Evolutionary conservation across 2,888 invertebrate species (phyloP), one percentile per base, ranked within the genome.

Genomic region (Tryphoninae sp.): DNA sequence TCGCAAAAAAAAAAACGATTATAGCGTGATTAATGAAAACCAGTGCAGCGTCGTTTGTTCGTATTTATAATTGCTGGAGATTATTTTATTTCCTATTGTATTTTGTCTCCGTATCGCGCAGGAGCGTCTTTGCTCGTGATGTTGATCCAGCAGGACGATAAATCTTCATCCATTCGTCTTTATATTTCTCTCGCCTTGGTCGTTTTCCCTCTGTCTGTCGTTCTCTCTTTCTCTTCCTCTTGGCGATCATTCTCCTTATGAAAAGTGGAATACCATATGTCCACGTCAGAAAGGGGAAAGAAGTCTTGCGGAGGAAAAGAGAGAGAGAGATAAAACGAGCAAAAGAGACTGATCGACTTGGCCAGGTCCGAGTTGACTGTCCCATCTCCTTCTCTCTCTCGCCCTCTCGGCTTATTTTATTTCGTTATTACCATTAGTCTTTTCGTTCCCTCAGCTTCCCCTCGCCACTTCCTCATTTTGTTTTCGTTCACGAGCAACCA

Each of bases 181-280:
- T 79, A 71, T 72, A 55, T 77, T 65, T 53, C 55, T 64, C 64
- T 79, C 67, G 78, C 33, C 53, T 22, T 59, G 23, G 53, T 42
- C 65, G 68, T 77, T 69, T 77, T 58, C 61, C 67, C 81, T 73
- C 69, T 75, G 40, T 81, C 58, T 71, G 64, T 59, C 19, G 55
- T 40, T 65, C 45, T n/a, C 61, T 76, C 40, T 68, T 69, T 67
- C 67, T 69, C 68, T 33, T 59, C 13, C 67, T 79, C 72, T 62
- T 16, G 59, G 59, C 9, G 40, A 73, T 49, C 80, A 78, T 79
- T 83, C 73, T 40, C 69, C 67, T 72, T 86, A 85, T 88, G 89
- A 89, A 89, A 89, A 87, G 86, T 89, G 84, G 86, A 86, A 86
- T 87, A 87, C 88, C 89, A 88, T 89, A 89, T 88, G 87, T 89